Evolutionary conservation across 2,113 vertebrate genomes (phyloP), one percentile per base, ranked within the genome.

Genomic region (Scalopus aquaticus): DNA sequence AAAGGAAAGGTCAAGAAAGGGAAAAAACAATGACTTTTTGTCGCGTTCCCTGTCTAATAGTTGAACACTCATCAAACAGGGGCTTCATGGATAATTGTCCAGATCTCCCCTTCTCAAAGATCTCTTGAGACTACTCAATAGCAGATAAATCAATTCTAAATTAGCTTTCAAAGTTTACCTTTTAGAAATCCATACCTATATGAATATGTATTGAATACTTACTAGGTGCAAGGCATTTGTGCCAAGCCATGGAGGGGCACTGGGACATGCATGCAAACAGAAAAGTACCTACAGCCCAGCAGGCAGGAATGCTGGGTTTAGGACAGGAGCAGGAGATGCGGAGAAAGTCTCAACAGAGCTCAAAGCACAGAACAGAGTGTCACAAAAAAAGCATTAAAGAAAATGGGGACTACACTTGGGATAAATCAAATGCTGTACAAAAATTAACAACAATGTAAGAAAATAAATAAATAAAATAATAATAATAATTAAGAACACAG

Each of bases 1-100:
- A 58, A 93, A 95, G 70, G 44, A 69, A 91, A 96, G 51, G 46
- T 88, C 37, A 73, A 44, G n/a, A n/a, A 54, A 92, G 64, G 74
- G 42, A 67, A 56, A 72, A 93, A 62, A 58, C 22, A 87, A 80
- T 5, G 26, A 13, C 24, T 20, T 26, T 77, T 79, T 58, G 49
- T 82, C 20, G 39, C 54, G 13, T 2, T 6, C 2, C n/a, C 22
- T 49, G 28, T 79, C 64, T 17, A 32, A 5, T 35, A 76, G 37
- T n/a, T 78, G 26, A 65, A 46, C n/a, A 73, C 17, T 44, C 12
- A 3, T 17, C 46, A 70, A 89, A 58, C 37, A 58, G 16, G 12
- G 77, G 30, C 60, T 72, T 35, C 17, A 81, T 5, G 3, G 37
- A 49, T 79, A 30, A 42, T 54, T 72, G 83, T 30, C 37, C 17